Evolutionary conservation across 2,113 vertebrate genomes (phyloP), one percentile per base, ranked within the genome.

Genomic region (Azemiops feae): DNA sequence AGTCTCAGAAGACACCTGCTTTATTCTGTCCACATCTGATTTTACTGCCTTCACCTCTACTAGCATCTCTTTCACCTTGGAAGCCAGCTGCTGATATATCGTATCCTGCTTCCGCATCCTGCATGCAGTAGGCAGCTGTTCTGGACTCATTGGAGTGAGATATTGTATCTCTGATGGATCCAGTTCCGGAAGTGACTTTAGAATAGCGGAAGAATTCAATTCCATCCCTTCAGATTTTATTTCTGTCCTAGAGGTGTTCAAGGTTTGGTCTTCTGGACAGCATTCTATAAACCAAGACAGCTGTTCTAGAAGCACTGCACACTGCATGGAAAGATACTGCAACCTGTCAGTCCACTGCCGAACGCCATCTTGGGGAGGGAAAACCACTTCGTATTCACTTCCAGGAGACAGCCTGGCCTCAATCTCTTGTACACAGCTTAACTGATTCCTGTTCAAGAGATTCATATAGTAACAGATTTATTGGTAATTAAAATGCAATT

Each of bases 251-350:
- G 95, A 10, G 22, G 34, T 39, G 22, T 58, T 25, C 0, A 34
- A 4, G 50, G 69, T 86, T 18, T 93, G 94, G 11, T 96, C 96
- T 95, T 97, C 97, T 0, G 99, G 99, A 92, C 99, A 99, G 96
- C 99, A 99, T 34, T 98, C 98, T 6, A 99, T 93, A 94, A 99
- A 95, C 98, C 98, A 99, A 54, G 96, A 97, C 25, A 99, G 96
- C 96, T 99, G 98, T 96, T 99, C 97, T 0, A 99, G 97, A 86
- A 98, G 95, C 45, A 98, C 94, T 91, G 97, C 25, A n/a, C 98
- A 98, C 95, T 99, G 99, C 96, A 98, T 97, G 10, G 97, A 96
- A 92, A 99, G 97, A 0, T 95, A 96, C 95, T 98, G 98, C 47
- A 98, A 97, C 87, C 95, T 96, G 91, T 96, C 97, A 0, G 98